Base-by-base conservation (phyloP, 2,113 vertebrate species). In the Phalacrocorax brasilianus region DNA sequence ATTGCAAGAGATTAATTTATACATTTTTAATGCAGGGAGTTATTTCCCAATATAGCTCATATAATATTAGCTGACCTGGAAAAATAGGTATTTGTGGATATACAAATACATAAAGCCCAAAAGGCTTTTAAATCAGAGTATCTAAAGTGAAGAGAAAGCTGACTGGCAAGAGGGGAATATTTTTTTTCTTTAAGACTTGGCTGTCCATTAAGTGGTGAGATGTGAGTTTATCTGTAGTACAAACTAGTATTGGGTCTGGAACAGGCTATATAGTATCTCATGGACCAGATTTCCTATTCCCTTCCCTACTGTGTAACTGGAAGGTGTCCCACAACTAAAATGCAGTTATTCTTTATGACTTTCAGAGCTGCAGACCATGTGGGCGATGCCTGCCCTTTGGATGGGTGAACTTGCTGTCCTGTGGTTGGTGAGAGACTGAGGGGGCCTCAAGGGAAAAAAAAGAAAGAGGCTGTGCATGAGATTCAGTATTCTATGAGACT, bases 1-100 rank as follows among this genome's bases (percentile, higher is more conserved):
- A 49, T 95, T 89, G 58, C 65, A 91, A 76, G 73, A 71, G 52
- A 83, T 76, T 88, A 83, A 89, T 87, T 88, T 56, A 56, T 85
- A 59, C 20, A 14, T 61, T 80, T 89, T 89, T 81, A 91, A 82
- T 91, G 30, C 68, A 59, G 33, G n/a, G 26, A 45, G 3, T 63
- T 82, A 65, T 68, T 85, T 78, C 33, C 45, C 28, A 89, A 0
- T 85, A 35, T 47, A 50, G 62, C 21, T 88, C 4, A 5, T 24
- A 33, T 15, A 77, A 50, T 30, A 35, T 89, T 84, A 85, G 22
- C 8, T 9, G 44, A 50, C 52, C 53, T 81, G 50, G 26, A 67
- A 88, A 73, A 82, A 32, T 5, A 11, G 22, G 1, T 86, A 47
- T 74, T 61, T 89, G 56, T 88, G 24, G 24, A 16, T 47, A 63